Evolutionary conservation across 2,888 invertebrate species (phyloP), one percentile per base, ranked within the genome.

Genomic region (Baccha elongata): DNA sequence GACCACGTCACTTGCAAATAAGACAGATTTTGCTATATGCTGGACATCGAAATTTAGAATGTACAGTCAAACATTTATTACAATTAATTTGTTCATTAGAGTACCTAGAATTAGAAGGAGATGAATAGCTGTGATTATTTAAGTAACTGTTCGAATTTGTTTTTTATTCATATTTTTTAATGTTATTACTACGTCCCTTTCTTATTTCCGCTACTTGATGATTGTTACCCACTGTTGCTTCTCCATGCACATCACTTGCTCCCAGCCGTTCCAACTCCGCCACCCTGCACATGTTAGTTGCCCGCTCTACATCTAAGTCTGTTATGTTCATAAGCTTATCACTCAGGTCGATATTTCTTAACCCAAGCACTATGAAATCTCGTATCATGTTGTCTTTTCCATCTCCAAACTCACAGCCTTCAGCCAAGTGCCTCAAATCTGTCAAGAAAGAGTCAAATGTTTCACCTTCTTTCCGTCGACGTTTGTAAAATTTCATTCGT

Each of bases 391-490:
- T 23, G 13, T 32, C 44, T 44, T 60, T 44, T 60, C 17, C 44
- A 13, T 15, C 44, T 6, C 10, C 21, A 50, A 65, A 65, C 35
- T 65, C 64, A 26, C 48, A 65, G 3, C 65, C 50, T 15, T 48
- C 64, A 15, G 64, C 46, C 37, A 50, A 37, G 2, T 46, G 32
- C 11, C 48, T 26, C 32, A 64, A 48, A 10, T 48, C 50, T 3
- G 19, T 64, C 46, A 64, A 19, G 11, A 64, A 44, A 10, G 26
- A 26, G 10, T 26, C 42, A 21, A 60, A 29, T n/a, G 10, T 15
- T 29, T 60, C 42, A 8, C 60, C 60, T 42, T 68, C 68, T 23
- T 55, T 68, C 13, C 55, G 53, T 35, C n/a, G 44, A 11, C 50
- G 40, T 40, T 37, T 52, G 29, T 67, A 67, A 19, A 67, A 29